These are phyloP conservation scores for Hestina assimilis DNA, from an alignment of 1,140 invertebrate genomes.

Conservation along the genomic window DNA sequence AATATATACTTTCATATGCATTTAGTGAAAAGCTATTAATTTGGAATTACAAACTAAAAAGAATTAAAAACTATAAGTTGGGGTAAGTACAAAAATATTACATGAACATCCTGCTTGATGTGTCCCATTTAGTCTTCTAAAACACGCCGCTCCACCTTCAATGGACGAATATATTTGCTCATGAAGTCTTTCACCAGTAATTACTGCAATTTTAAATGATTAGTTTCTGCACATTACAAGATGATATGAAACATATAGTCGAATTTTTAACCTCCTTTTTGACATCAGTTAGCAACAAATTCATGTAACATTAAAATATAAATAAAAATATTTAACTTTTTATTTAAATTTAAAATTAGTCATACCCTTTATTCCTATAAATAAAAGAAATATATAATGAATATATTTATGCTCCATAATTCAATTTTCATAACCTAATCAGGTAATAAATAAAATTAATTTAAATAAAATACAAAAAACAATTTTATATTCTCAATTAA, in stretches of 20 bases:
- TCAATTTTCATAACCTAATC: background rate
- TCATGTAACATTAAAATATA: too few relatives aligned
- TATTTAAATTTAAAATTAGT: too few relatives aligned
- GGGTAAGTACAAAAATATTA: conserved; percentile 72
- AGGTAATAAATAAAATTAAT: background rate
- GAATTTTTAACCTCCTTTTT: too few relatives aligned
- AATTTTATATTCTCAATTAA: too few relatives aligned
- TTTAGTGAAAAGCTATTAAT: too few relatives aligned
- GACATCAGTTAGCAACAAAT: too few relatives aligned
- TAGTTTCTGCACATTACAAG: background rate
- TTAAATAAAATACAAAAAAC: background rate
- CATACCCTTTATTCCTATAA: background rate
- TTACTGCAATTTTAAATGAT: background rate
- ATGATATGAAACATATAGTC: background rate
- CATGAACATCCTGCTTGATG: conserved; percentile 95
- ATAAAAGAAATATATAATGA: background rate
- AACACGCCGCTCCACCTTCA: conserved; percentile 86
- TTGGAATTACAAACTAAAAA: too few relatives aligned
- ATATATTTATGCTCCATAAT: background rate
- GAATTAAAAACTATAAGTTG: background rate
- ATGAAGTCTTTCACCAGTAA: conserved; percentile 80
- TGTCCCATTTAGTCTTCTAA: conserved; percentile 92
- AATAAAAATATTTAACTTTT: too few relatives aligned
- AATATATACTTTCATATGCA: too few relatives aligned
- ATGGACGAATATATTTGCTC: conserved; percentile 90